Conservation (phyloP, 2,113 vertebrate species). For the Scartelaos histophorus region DNA sequence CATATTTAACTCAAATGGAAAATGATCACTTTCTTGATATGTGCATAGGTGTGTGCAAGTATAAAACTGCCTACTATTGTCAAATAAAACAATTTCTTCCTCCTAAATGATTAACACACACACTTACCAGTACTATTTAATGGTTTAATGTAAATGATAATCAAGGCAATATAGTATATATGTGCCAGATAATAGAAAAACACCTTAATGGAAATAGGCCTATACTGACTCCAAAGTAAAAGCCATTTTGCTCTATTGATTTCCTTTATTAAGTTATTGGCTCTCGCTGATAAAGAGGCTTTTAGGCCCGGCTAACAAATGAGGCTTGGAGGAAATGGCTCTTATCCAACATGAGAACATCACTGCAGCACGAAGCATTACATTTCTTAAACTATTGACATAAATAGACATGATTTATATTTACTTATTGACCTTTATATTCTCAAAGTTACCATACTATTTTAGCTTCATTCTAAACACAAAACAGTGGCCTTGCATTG, state of each 20-base stretch:
- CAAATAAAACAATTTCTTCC: background rate
- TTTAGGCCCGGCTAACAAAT: conserved; percentile 14
- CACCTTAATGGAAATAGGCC: background rate
- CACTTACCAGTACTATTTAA: no score
- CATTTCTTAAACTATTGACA: background rate
- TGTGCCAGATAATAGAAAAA: background rate
- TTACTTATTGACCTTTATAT: background rate
- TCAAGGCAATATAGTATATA: no score
- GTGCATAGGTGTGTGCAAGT: no score
- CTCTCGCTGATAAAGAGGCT: conserved; percentile 9
- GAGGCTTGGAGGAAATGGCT: conserved; percentile 10
- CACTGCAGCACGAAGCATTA: background rate
- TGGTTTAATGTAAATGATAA: background rate
- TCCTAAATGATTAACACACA: no score
- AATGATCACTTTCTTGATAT: no score
- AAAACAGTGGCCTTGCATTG: background rate
- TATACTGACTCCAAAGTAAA: conserved; percentile 10
- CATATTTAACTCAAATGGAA: no score
- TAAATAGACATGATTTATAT: background rate
- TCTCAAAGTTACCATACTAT: background rate
- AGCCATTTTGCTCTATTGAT: conserved; percentile 23
- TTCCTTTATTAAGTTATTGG: conserved; percentile 29
- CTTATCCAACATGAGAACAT: background rate
- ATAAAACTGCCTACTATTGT: no score
- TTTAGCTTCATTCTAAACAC: background rate